Base-by-base conservation (phyloP, 2,888 invertebrate species). In the Tanytarsus gracilentus region DNA sequence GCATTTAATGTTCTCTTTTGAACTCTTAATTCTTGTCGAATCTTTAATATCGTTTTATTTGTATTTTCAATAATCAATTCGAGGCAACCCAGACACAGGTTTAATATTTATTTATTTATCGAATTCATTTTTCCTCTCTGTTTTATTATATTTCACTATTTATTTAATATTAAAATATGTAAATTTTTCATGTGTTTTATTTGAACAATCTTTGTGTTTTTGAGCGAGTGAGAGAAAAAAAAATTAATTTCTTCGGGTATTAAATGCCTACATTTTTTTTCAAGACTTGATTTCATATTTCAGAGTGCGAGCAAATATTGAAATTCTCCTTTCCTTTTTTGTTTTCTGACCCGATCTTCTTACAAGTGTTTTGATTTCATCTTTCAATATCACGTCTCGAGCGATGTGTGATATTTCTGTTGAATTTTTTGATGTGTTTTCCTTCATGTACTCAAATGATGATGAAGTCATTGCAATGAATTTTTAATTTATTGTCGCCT, bases 71-170 rank as follows among this genome's bases (percentile, higher is more conserved):
- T 56, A 39, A 56, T 56, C 39, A 56, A 56, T 40, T 56, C 40
- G 3, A 33, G 33, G 33, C 44, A 44, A 23, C 11, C 44, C 44
- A 44, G 44, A 44, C 44, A 44, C 21, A 44, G 44, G 21, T 53
- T 55, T 56, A 39, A 56, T 56, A 56, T 56, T 56, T 56, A 40
- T 56, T 56, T 56, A 56, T 56, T 39, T 39, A 40, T 56, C 27
- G 55, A 56, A 21, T 33, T 40, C 55, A 56, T 52, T 44, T 23
- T n/a, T 23, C 23, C 23, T 8, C 18, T 44, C n/a, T 3, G 2
- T 30, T 30, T 25, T 2, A 49, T 2, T 5, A 11, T 23, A 49
- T 49, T 49, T 49, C 9, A 4, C 25, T 23, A 18, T 52, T 52
- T 55, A 55, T 56, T 36, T 56, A 39, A 56, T 56, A 56, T 56